Base-by-base conservation (phyloP, 1,140 invertebrate genomes). In the Drosophila pectinifera region DNA sequence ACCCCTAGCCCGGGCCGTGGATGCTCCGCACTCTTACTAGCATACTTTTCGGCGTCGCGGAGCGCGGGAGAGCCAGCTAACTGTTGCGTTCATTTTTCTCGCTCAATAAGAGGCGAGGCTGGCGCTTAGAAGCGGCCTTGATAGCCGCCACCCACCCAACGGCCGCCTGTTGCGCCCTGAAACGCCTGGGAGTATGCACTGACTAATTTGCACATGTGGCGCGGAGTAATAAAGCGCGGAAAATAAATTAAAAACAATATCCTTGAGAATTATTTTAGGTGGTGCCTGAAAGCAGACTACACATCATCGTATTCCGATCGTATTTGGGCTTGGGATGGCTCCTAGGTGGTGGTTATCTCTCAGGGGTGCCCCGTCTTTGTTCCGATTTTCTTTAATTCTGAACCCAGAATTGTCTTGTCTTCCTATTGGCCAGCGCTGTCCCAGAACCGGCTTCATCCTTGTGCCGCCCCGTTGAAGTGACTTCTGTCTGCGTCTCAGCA, bases 401-500 rank as follows among this genome's bases (percentile, higher is more conserved):
- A n/a, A 6, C 34, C 18, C 36, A 55, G 38, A 70, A 26, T 41
- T 53, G 65, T 78, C 58, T 55, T 56, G 48, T 42, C 46, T 59
- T 65, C 28, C 58, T 20, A 78, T 78, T 78, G 74, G 57, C 57
- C 16, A 46, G n/a, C 42, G 38, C n/a, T 42, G 18, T 78, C 73
- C 73, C 46, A 49, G 31, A 61, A 59, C 41, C 22, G 63, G 49
- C 41, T 51, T 49, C 16, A 28, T 34, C 36, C 11, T 7, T 26
- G 22, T 3, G n/a, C 31, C 34, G 24, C 31, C 16, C n/a, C 63
- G 45, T 62, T 72, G 42, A 38, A 45, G 22, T 88, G 83, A 89
- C 80, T 89, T 80, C 76, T 89, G 68, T 83, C 84, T 74, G 54
- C 84, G 65, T 49, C 77, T 68, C 64, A 58, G 68, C 67, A 65